Base-by-base conservation (phyloP, 2,797 vertebrate genomes). In the Apogon talboti region DNA sequence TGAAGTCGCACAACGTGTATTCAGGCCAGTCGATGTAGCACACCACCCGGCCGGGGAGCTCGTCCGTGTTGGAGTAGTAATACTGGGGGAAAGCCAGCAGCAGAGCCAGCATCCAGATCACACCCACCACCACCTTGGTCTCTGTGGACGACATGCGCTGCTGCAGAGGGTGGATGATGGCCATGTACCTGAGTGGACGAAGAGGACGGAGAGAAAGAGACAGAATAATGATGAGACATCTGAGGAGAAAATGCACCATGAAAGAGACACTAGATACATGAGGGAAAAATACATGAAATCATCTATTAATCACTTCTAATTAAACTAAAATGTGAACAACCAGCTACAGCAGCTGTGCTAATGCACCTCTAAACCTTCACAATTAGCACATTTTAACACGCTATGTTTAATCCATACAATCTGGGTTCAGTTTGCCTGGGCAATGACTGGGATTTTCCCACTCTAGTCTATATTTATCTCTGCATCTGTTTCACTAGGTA, bases 151-250 rank as follows among this genome's bases (percentile, higher is more conserved):
- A 97, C 81, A 99, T 94, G 33, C 97, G 94, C 62, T 97, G 97
- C 87, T 96, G 93, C 73, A 99, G 93, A 0, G 97, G 98, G 71
- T 98, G 96, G 79, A 98, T 98, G 86, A 99, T 99, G 64, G 97
- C 97, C 96, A 98, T 93, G 89, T 99, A 99, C 92, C 98, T 99
- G 91, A 35, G 33, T 35, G 16, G 24, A 28, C 14, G 56, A 4
- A 50, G 1, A 21, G 19, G 19, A 21, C 35, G 11, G 21, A 1
- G n/a, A 33, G n/a, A 51, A 59, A 38, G 44, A 33, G 47, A 38
- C 3, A 56, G 6, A 40, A 12, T 21, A 49, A 58, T 18, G 47
- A 4, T 24, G 38, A 47, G 7, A 56, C 24, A 53, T 28, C 16
- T 42, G 24, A 5, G 45, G 15, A 44, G 38, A 49, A 13, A 37